phyloP scores from a whole-genome alignment of 2,888 invertebrate species.

The Oscheius sp. region DNA sequence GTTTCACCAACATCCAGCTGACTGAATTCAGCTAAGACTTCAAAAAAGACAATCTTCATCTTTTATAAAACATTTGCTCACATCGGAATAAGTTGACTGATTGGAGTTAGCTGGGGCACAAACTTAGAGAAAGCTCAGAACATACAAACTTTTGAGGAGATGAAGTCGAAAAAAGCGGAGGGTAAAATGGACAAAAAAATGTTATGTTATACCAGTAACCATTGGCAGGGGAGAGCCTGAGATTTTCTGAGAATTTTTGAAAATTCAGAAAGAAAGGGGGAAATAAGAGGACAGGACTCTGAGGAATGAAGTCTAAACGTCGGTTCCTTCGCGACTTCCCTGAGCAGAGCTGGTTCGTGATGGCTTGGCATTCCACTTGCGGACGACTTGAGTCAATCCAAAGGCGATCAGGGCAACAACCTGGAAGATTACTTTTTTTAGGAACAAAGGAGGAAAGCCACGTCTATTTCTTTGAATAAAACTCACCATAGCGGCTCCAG shows the following conservation, averaged over 20 bases:
- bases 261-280: not conserved
- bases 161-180: not conserved
- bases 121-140: too few relatives aligned
- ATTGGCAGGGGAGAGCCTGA: constrained; percentile 17
- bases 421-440: constrained; percentile 5
- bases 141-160: too few relatives aligned
- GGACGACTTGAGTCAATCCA: constrained; percentile 38
- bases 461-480: not conserved
- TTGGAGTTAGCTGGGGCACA: too few relatives aligned
- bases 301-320: too few relatives aligned
- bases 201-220: constrained; percentile 5
- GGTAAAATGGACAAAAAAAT: not conserved
- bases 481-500: constrained; percentile 41
- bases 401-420: constrained; percentile 36
- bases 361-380: constrained; percentile 54
- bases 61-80: too few relatives aligned
- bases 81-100: too few relatives aligned
- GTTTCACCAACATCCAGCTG: too few relatives aligned
- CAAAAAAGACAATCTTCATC: too few relatives aligned
- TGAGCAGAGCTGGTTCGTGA: constrained; percentile 50
- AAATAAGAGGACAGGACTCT: not conserved
- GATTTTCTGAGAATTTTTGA: constrained; percentile 1
- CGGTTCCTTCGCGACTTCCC: constrained; percentile 51
- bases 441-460: not conserved
- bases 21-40: too few relatives aligned